Evolutionary conservation across 2,888 invertebrate genomes (phyloP), one percentile per base, ranked within the genome.

Genomic region (Limnephilus marmoratus): DNA sequence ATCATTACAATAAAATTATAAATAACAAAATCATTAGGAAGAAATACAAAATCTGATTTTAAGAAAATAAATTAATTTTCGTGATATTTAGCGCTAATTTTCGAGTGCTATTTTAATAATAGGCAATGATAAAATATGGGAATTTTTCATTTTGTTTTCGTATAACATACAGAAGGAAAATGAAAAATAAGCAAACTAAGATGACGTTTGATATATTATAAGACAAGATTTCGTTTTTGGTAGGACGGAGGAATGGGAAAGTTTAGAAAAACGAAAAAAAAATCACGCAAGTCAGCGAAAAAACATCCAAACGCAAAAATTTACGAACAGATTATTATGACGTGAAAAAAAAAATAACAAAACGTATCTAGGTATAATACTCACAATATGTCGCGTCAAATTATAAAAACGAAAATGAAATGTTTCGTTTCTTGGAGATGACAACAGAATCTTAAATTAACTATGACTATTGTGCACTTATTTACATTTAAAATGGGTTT

Each of bases 341-440:
- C 87, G 87, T 53, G 31, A 87, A 31, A 31, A 12, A 31, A 86
- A 34, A 41, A 85, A 37, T 41, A 37, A 37, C n/a, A 18, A 9
- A 83, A 34, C 37, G 37, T 85, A 85, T 29, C 49, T 15, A 49
- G 49, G 49, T 37, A 29, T 31, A 31, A 37, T 90, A 92, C 92
- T 92, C 81, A 92, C 92, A 92, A 92, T 92, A 92, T 92, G 92
- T 90, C 86, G 90, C 86, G 90, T 86, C 90, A 90, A 88, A 89
- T 88, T 80, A 89, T 31, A 80, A 89, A 80, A 89, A 34, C 13
- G 80, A 31, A 89, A 81, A 89, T 37, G 31, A 15, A 37, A 18
- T 81, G 80, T 81, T 53, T 53, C 31, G 81, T 89, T 24, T 89
- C 24, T 68, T 34, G 37, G n/a, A 89, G 34, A 80, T 80, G 37